Conservation (phyloP, 2,888 invertebrate genomes). For the Apamea epomidion region DNA sequence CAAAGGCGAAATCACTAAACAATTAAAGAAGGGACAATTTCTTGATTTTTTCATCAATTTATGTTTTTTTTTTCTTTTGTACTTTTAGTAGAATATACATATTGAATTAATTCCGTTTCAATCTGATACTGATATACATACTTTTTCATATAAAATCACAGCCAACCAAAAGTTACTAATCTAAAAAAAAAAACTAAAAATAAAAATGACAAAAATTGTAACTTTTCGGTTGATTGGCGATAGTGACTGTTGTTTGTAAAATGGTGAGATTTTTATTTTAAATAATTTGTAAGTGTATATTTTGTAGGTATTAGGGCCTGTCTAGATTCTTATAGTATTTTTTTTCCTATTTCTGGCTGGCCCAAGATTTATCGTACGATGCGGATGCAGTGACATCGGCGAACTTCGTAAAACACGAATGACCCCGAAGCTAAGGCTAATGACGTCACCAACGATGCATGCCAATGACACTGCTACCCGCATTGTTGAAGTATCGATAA, state of each 20-base stretch:
- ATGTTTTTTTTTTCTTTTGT: not conserved
- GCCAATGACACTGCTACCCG: slow-evolving; percentile 51
- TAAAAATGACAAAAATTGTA: slow-evolving; percentile 64
- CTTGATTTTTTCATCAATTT: not conserved
- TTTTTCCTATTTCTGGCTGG: slow-evolving; percentile 72
- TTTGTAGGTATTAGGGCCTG: slow-evolving; percentile 72
- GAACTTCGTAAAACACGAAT: slow-evolving; percentile 25
- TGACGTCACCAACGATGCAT: slow-evolving; percentile 28
- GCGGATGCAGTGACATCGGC: slow-evolving; percentile 48
- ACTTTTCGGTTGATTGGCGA: slow-evolving; percentile 59
- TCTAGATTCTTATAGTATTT: slow-evolving; percentile 73
- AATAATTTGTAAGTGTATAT: slow-evolving; percentile 68
- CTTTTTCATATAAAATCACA: slow-evolving; percentile 46
- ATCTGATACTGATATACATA: slow-evolving; percentile 46
- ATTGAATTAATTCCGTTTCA: not conserved
- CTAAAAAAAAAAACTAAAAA: slow-evolving; percentile 59
- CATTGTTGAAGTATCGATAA: slow-evolving; percentile 60
- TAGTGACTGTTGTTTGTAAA: slow-evolving; percentile 67
- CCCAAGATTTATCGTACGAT: slow-evolving; percentile 66
- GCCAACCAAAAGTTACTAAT: slow-evolving; percentile 53
- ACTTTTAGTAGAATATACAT: not conserved
- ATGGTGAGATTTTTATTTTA: slow-evolving; percentile 72
- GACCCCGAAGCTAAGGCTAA: slow-evolving; percentile 24
- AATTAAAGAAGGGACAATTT: not conserved
- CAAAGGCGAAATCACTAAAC: not conserved